Percentiles rank a stretch among this genome's conserved stretches.
Evolutionary conservation across 2,888 invertebrate species (phyloP).

Genomic region (Pollenia amentaria): DNA sequence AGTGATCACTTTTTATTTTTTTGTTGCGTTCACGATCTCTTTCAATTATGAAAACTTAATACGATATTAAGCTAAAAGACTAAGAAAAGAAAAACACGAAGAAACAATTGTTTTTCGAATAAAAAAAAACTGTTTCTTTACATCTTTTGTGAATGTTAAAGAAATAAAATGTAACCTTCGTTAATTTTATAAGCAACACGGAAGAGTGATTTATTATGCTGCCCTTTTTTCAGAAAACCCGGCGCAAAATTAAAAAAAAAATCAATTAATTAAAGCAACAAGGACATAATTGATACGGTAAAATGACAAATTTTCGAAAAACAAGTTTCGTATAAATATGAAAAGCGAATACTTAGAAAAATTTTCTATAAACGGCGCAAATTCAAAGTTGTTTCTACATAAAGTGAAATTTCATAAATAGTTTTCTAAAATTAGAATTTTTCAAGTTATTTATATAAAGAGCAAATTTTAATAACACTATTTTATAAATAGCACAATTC

Average conservation of each 20-base stretch:
- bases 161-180: slow-evolving; percentile 8
- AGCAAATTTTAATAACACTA: no score
- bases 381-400: no score
- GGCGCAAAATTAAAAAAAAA: neutral
- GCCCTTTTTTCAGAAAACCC: neutral
- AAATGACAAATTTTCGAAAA: no score
- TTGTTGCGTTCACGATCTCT: slow-evolving; percentile 55
- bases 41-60: slow-evolving; percentile 63
- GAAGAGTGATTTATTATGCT: neutral
- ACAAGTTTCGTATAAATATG: no score
- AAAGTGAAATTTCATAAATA: no score
- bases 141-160: neutral
- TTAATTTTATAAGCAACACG: slow-evolving; percentile 27
- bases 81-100: slow-evolving; percentile 7
- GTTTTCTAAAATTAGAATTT: no score
- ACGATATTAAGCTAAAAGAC: slow-evolving; percentile 19
- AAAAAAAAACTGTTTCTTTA: slow-evolving; percentile 34
- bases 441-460: no score
- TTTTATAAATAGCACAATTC: no score
- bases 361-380: no score
- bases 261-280: no score
- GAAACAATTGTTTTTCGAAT: slow-evolving; percentile 16
- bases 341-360: no score
- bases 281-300: no score
- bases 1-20: slow-evolving; percentile 60